phyloP scores from a whole-genome alignment of 1,140 invertebrate species.

The Zaprionus ornatus region DNA sequence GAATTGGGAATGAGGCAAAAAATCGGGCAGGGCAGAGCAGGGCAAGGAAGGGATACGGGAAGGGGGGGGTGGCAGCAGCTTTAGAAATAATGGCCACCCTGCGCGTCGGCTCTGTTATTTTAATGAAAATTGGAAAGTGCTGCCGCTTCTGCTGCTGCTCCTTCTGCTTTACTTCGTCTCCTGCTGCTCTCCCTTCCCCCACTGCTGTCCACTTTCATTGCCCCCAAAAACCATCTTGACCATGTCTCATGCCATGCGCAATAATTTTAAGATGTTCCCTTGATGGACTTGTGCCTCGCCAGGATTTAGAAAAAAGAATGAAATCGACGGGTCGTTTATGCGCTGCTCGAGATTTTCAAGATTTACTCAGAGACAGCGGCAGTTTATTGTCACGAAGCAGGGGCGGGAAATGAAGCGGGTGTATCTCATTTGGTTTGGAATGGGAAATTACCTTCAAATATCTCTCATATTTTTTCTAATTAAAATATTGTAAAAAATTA shows the following conservation, averaged over 20 bases:
- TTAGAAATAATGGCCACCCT: constrained; percentile 62
- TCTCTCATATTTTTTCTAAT: background rate
- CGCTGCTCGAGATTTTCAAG: background rate
- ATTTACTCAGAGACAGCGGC: background rate
- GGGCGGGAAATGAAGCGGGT: background rate
- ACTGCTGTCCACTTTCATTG: constrained; percentile 1
- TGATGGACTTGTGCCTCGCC: constrained; percentile 24
- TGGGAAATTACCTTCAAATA: background rate
- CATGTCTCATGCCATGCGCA: constrained; percentile 53
- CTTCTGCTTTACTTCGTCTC: constrained; percentile 1
- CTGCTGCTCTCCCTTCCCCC: constrained; percentile 22
- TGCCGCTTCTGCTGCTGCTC: constrained; percentile 29
- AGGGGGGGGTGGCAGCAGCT: constrained; percentile 21
- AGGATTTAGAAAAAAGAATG: constrained; percentile 3
- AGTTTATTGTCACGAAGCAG: background rate
- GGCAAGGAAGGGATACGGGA: constrained; percentile 8
- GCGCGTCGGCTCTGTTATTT: constrained; percentile 75
- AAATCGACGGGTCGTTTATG: constrained; percentile 15
- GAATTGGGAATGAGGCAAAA: constrained; percentile 1
- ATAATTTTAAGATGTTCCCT: constrained; percentile 73
- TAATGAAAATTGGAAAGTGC: constrained; percentile 84
- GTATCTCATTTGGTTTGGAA: background rate
- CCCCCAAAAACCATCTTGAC: constrained; percentile 38
- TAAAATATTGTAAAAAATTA: background rate
- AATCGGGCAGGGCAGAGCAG: background rate